These are phyloP conservation scores for Cremastinae sp. DNA, from an alignment of 2,888 invertebrate genomes.

Conservation along the genomic window DNA sequence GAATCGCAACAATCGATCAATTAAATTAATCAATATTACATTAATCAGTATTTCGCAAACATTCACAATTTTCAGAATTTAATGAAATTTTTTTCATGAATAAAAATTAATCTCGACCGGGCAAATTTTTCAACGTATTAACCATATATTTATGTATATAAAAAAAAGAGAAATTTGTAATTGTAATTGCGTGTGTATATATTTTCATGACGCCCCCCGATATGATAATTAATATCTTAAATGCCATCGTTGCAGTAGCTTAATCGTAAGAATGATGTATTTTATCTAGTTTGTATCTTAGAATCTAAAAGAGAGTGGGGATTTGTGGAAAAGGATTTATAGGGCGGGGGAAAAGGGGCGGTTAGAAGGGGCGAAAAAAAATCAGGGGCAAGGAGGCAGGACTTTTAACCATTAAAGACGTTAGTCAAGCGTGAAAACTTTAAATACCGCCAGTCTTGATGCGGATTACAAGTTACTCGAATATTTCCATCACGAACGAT, in stretches of 20 bases:
- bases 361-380: background rate
- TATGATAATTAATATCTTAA: constrained; percentile 54
- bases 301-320: constrained; percentile 35
- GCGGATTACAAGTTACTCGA: constrained; percentile 75
- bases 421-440: constrained; percentile 79
- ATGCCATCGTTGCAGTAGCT: constrained; percentile 60
- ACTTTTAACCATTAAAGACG: constrained; percentile 72
- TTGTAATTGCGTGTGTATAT: constrained; percentile 3
- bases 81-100: background rate
- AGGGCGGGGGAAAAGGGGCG: background rate
- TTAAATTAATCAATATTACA: no score
- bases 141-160: background rate
- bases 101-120: no score
- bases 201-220: constrained; percentile 31
- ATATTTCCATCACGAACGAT: constrained; percentile 46
- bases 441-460: constrained; percentile 80
- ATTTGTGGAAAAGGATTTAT: background rate
- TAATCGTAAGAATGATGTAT: constrained; percentile 50
- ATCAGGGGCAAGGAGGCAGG: constrained; percentile 7
- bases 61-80: background rate
- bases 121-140: constrained; percentile 8
- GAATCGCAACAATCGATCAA: no score
- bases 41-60: background rate
- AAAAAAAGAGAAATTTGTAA: constrained; percentile 1
- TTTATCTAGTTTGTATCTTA: constrained; percentile 47